Evolutionary conservation across 2,888 invertebrate species (phyloP).

Genomic region (Mystacides longicornis): DNA sequence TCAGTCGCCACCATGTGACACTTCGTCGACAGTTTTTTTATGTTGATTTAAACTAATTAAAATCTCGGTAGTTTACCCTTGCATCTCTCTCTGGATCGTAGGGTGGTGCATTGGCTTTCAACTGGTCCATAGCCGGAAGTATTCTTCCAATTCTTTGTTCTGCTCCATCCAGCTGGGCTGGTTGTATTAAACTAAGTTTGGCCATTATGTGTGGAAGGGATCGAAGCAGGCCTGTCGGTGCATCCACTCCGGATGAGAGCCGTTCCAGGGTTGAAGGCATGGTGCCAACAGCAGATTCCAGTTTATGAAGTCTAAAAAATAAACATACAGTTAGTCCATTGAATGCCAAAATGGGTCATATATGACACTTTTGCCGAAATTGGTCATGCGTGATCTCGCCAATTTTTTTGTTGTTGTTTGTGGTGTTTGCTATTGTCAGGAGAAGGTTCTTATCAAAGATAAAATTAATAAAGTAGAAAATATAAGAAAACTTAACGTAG

Average conservation of each 20-base stretch:
- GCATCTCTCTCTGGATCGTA: constrained; percentile 60
- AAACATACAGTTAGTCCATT: too few species aligned
- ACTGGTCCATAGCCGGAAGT: constrained; percentile 67
- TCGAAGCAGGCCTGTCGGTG: constrained; percentile 46
- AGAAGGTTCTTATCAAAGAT: too few species aligned
- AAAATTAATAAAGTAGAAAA: too few species aligned
- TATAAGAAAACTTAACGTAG: too few species aligned
- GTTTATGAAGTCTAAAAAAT: constrained; percentile 58
- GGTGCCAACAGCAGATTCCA: constrained; percentile 81
- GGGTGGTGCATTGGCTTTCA: constrained; percentile 51
- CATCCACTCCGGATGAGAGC: constrained; percentile 37
- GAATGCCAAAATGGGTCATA: too few species aligned
- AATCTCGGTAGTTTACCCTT: constrained; percentile 41
- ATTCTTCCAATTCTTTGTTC: constrained; percentile 74
- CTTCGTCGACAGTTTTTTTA: too few species aligned
- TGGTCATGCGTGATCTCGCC: too few species aligned
- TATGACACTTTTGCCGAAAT: too few species aligned
- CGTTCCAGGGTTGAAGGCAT: constrained; percentile 71
- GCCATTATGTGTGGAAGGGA: constrained; percentile 72
- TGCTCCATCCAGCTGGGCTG: constrained; percentile 73
- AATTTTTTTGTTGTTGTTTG: too few species aligned
- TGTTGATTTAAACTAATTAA: too few species aligned
- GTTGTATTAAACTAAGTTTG: constrained; percentile 72
- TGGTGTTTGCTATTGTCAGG: too few species aligned
- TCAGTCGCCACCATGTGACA: too few species aligned